These are phyloP conservation scores for Apamea crenata DNA, from an alignment of 2,888 invertebrate genomes.

Conservation along the genomic window DNA sequence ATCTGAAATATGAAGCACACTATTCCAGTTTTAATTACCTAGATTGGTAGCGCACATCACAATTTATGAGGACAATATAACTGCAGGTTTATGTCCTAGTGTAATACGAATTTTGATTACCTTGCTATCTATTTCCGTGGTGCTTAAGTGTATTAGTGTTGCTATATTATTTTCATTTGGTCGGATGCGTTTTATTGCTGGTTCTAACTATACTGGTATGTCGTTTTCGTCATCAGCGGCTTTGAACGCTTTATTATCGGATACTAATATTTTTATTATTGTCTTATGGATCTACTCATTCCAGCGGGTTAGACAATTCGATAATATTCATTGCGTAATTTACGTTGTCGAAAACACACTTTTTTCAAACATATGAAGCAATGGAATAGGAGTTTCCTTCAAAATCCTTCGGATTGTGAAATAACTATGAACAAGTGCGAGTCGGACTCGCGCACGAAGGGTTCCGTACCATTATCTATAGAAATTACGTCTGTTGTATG, in stretches of 20 bases:
- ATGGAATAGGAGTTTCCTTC: no score
- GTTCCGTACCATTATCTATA: no score
- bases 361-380: no score
- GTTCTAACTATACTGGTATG: neutral
- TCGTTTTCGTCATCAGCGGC: slow-evolving; percentile 15
- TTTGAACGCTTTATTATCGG: slow-evolving; percentile 24
- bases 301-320: neutral
- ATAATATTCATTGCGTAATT: neutral
- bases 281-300: neutral
- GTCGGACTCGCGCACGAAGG: no score
- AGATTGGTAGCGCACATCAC: slow-evolving; percentile 66
- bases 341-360: no score
- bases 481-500: no score
- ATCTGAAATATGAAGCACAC: slow-evolving; percentile 56
- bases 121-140: slow-evolving; percentile 43
- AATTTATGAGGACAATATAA: slow-evolving; percentile 74
- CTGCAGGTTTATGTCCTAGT: slow-evolving; percentile 66
- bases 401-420: no score
- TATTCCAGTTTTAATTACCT: slow-evolving; percentile 73
- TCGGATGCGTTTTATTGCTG: slow-evolving; percentile 37
- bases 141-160: slow-evolving; percentile 46
- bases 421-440: no score
- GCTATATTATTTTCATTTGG: slow-evolving; percentile 40
- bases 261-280: slow-evolving; percentile 29
- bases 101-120: slow-evolving; percentile 66